A percentile compares a stretch with the other conserved stretches of the same genome.
Conservation (phyloP, 2,797 vertebrate species). For the Pelodytes ibericus region DNA sequence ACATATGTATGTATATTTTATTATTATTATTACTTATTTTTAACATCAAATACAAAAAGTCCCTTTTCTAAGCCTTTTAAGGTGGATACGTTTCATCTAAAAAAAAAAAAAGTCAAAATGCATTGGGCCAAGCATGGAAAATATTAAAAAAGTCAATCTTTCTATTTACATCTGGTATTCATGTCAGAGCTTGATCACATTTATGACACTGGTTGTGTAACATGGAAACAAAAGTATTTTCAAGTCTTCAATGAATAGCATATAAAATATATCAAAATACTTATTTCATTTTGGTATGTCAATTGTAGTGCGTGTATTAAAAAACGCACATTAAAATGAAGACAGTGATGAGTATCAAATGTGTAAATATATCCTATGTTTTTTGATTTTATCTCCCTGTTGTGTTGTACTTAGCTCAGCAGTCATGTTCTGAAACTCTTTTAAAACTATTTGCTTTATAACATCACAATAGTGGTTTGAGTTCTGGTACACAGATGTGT, state of each 20-base stretch:
- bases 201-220: background rate
- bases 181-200: background rate
- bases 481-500: constrained; percentile 85
- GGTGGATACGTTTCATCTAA: background rate
- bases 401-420: constrained; percentile 15
- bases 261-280: background rate
- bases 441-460: constrained; percentile 52
- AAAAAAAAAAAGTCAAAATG: background rate
- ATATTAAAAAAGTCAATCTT: background rate
- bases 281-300: background rate
- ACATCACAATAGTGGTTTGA: constrained; percentile 64
- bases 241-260: background rate
- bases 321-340: background rate
- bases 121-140: background rate
- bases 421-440: background rate
- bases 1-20: too few relatives aligned
- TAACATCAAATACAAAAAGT: too few relatives aligned
- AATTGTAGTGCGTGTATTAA: background rate
- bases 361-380: background rate
- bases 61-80: too few relatives aligned
- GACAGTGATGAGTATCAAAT: background rate
- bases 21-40: background rate
- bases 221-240: background rate
- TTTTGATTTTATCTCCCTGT: constrained; percentile 1
- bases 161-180: background rate